Evolutionary conservation across 2,113 vertebrate species (phyloP), one percentile per base, ranked within the genome.

Genomic region (Apeltes quadracus): DNA sequence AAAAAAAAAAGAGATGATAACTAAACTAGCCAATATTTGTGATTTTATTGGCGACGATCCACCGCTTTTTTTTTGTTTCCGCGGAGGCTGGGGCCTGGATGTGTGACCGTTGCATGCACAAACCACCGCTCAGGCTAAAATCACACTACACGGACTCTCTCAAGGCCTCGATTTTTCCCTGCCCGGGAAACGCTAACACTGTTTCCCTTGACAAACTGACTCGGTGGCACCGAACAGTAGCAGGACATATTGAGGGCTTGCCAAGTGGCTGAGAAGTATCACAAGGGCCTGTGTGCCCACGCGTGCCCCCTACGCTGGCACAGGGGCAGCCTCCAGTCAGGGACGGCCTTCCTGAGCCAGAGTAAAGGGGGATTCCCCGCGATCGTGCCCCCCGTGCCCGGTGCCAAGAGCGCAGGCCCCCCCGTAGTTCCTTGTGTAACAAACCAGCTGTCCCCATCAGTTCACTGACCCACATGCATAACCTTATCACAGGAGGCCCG

Each of bases 371-470:
- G 87, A 93, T 93, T 92, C 92, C 92, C 91, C 86, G 85, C 34
- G 84, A 92, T 90, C 89, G 76, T 74, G 83, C 82, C 83, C 88
- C n/a, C 73, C 84, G 73, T 83, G 83, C 81, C 87, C 84, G 7
- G 64, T 85, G 90, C 90, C 90, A 92, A 85, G 73, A 81, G 84
- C 63, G 39, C 82, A n/a, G 90, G 89, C 79, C 85, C 85, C 84
- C 83, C 87, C 75, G 81, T 79, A 72, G 90, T 65, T 87, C 57
- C 84, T 88, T 87, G 82, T 90, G 81, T 86, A 91, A 90, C 84
- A 83, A 85, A 87, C 85, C 92, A 93, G 92, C 92, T 94, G 93
- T 91, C 93, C 72, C 81, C 83, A 86, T 88, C 90, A 82, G 89
- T 91, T 90, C 83, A 64, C 82, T 93, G 92, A 93, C 92, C 92